A percentile compares a stretch with the other conserved stretches of the same genome.
Conservation (phyloP, 2,888 invertebrate species). For the Hydraecia micacea region DNA sequence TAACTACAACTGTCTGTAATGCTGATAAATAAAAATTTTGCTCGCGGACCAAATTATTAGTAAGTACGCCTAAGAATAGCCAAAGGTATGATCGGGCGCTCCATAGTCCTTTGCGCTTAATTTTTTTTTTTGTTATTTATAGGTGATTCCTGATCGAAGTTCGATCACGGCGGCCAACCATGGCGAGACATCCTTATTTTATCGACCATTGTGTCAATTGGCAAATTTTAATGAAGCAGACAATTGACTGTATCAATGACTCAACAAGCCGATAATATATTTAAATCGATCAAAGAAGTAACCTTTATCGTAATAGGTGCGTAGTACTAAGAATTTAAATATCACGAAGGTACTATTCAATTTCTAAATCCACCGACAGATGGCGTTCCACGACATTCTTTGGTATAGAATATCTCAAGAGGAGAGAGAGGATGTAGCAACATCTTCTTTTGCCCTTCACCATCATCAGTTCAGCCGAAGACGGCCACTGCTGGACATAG, state of each 20-base stretch:
- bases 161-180: not conserved
- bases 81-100: not conserved
- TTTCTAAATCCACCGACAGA: not conserved
- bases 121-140: not conserved
- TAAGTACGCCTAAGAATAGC: not conserved
- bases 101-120: not conserved
- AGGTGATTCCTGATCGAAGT: not conserved
- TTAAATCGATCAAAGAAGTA: not conserved
- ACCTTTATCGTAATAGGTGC: not conserved
- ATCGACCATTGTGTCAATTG: slow-evolving; percentile 29
- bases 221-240: slow-evolving; percentile 3
- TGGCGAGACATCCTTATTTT: not conserved
- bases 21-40: not conserved
- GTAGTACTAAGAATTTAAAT: not conserved
- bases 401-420: not conserved
- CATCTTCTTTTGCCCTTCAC: not conserved
- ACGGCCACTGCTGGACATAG: not conserved
- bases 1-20: not conserved
- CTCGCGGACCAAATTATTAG: not conserved
- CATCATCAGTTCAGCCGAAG: too few species aligned
- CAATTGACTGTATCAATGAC: slow-evolving; percentile 20
- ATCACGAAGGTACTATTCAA: not conserved
- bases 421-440: not conserved
- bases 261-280: slow-evolving; percentile 8
- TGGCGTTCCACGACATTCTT: not conserved